Conservation (phyloP, 2,888 invertebrate species). For the Tillus elongatus region DNA sequence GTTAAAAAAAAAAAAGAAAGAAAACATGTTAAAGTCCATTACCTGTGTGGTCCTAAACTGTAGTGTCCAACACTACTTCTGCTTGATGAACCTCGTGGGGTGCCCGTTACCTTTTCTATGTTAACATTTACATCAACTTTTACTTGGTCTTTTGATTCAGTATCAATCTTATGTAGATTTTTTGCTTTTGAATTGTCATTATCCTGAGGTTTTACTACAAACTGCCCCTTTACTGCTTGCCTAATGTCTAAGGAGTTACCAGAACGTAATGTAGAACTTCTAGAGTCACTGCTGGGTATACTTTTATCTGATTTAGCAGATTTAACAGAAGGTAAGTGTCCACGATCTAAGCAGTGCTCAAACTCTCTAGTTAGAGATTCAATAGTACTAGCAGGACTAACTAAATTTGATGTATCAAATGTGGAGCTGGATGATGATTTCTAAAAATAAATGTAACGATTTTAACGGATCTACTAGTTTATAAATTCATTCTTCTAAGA, state of each 20-base stretch:
- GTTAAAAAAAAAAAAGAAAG: no score
- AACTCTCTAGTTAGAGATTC: constrained; percentile 73
- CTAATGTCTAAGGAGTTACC: constrained; percentile 38
- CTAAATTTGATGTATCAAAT: constrained; percentile 42
- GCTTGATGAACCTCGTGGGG: constrained; percentile 44
- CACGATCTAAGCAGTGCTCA: constrained; percentile 64
- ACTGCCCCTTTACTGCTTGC: constrained; percentile 45
- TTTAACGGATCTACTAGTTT: not conserved
- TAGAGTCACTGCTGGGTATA: constrained; percentile 16
- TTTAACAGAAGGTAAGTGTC: constrained; percentile 27
- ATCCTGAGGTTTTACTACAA: constrained; percentile 55
- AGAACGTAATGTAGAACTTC: constrained; percentile 27
- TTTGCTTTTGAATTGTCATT: constrained; percentile 58
- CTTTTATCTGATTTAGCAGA: constrained; percentile 14
- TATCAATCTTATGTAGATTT: constrained; percentile 34
- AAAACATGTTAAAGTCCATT: no score
- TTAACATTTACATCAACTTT: constrained; percentile 5
- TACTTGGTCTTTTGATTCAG: constrained; percentile 7
- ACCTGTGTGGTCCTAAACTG: constrained; percentile 40
- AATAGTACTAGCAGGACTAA: constrained; percentile 70
- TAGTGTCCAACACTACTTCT: constrained; percentile 41
- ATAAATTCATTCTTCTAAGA: not conserved
- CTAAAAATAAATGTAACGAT: constrained; percentile 21
- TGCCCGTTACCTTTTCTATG: constrained; percentile 9
- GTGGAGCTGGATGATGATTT: constrained; percentile 31